Evolutionary conservation across 1,140 invertebrate species (phyloP).

Genomic region (Odontomachus brunneus): DNA sequence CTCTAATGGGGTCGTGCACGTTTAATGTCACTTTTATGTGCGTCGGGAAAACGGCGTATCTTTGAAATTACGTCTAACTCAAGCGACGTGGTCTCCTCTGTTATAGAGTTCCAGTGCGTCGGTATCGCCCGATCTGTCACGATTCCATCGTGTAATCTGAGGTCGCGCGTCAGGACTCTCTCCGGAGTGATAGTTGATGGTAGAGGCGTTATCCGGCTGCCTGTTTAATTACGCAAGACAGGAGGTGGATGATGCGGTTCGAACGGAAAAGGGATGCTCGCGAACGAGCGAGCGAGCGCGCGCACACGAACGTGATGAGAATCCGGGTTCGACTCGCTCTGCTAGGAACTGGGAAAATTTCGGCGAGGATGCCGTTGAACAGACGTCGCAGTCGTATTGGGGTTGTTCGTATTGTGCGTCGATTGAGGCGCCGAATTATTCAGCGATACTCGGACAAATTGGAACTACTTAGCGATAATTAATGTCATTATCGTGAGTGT

Average conservation of each 20-base stretch:
- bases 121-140: no score
- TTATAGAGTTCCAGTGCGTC: no score
- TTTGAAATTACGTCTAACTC: slow-evolving; percentile 3
- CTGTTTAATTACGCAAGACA: slow-evolving; percentile 44
- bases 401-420: not conserved
- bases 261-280: not conserved
- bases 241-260: not conserved
- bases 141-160: slow-evolving; percentile 10
- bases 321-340: slow-evolving; percentile 2
- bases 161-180: not conserved
- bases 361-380: not conserved
- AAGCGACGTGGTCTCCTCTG: no score
- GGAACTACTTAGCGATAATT: slow-evolving; percentile 1
- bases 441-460: not conserved
- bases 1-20: slow-evolving; percentile 14
- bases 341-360: slow-evolving; percentile 22
- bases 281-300: no score
- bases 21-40: slow-evolving; percentile 13
- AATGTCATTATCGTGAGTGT: not conserved
- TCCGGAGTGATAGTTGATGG: not conserved
- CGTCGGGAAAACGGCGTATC: not conserved
- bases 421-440: not conserved
- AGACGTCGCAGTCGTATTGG: no score
- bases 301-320: not conserved
- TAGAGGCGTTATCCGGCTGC: not conserved